Conservation (phyloP, 2,113 vertebrate genomes). For the Lamprotornis superbus region DNA sequence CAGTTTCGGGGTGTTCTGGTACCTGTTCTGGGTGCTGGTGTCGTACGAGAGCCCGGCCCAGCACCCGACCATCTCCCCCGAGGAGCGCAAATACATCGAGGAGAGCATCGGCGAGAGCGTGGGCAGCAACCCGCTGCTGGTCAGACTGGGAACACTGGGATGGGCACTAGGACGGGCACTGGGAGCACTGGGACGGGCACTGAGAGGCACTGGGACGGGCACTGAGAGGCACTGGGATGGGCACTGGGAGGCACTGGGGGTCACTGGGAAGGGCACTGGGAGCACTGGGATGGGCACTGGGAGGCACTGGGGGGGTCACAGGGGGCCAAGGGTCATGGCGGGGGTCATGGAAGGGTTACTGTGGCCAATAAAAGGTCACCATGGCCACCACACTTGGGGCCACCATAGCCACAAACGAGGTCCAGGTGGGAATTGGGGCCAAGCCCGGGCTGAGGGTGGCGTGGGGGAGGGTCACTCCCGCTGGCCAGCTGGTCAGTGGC, state of each 20-base stretch:
- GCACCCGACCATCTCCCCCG: background rate
- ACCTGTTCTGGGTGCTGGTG: background rate
- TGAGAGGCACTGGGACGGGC: too few relatives aligned
- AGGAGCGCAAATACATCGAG: background rate
- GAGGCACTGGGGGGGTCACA: background rate
- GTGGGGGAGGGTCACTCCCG: background rate
- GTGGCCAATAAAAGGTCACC: background rate
- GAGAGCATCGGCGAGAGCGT: background rate
- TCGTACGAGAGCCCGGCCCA: background rate
- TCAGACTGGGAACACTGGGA: background rate
- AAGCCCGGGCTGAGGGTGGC: accelerated
- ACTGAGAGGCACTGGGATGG: background rate
- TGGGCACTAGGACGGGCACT: background rate
- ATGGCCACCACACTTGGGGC: too few relatives aligned
- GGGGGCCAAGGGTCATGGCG: too few relatives aligned
- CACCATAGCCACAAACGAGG: background rate
- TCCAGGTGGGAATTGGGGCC: background rate
- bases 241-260: background rate
- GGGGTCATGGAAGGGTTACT: too few relatives aligned
- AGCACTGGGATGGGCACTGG: background rate
- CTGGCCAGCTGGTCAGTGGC: background rate
- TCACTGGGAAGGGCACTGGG: too few relatives aligned
- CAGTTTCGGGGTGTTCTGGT: background rate
- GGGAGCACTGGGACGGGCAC: background rate
- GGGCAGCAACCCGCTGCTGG: background rate